Conservation (phyloP, 1,140 invertebrate species). For the Copidosoma floridanum region DNA sequence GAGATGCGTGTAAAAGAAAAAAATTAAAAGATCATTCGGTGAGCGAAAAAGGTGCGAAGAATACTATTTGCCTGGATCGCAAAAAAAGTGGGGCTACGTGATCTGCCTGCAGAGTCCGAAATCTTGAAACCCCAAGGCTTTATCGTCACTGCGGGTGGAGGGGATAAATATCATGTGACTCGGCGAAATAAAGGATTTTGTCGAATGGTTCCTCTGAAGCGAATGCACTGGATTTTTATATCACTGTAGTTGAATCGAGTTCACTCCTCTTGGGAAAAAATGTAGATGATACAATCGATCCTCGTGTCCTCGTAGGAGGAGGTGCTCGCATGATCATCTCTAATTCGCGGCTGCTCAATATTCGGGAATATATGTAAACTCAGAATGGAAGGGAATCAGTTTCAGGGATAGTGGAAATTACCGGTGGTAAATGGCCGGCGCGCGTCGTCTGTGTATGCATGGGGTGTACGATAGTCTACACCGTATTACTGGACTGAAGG, state of each 20-base stretch:
- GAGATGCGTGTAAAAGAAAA: too few relatives aligned
- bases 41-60: conserved; percentile 50
- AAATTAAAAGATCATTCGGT: too few relatives aligned
- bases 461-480: conserved; percentile 27
- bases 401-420: conserved; percentile 47
- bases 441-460: too few relatives aligned
- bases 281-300: too few relatives aligned
- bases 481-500: conserved; percentile 50
- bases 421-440: conserved; percentile 41
- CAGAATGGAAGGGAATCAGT: too few relatives aligned
- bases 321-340: conserved; percentile 33
- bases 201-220: too few relatives aligned
- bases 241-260: too few relatives aligned
- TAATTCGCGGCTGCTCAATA: conserved; percentile 41
- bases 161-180: background rate
- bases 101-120: conserved; percentile 37
- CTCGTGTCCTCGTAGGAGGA: background rate
- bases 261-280: too few relatives aligned
- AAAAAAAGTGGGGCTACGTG: conserved; percentile 48
- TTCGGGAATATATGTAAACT: too few relatives aligned
- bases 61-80: conserved; percentile 41
- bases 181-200: too few relatives aligned
- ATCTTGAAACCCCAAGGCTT: conserved; percentile 33
- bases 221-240: background rate
- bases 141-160: conserved; percentile 38